phyloP scores from a whole-genome alignment of 2,888 invertebrate species.

The Drosophila bunnanda region DNA sequence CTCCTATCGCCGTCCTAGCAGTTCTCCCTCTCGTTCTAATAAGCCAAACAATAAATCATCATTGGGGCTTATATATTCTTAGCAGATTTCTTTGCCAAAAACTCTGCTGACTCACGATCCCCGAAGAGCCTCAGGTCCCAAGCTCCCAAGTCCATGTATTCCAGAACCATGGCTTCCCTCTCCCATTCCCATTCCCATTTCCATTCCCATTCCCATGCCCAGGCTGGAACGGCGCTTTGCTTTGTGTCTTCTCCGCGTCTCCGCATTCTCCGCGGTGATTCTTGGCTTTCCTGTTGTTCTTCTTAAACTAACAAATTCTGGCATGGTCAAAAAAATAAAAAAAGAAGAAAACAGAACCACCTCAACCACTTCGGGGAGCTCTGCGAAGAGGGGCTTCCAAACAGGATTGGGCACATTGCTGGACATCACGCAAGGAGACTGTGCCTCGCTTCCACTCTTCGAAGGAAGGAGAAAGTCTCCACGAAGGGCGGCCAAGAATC shows the following conservation, averaged over 20 bases:
- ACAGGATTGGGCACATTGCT: constrained; percentile 79
- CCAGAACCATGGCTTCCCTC: constrained; percentile 51
- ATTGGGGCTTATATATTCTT: constrained; percentile 66
- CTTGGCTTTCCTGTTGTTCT: constrained; percentile 38
- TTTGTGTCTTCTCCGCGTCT: constrained; percentile 52
- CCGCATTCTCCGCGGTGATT: constrained; percentile 12
- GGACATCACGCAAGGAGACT: constrained; percentile 76
- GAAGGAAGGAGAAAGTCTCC: constrained; percentile 70
- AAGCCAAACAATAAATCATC: constrained; percentile 77
- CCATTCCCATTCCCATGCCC: constrained; percentile 40
- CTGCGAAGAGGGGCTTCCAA: constrained; percentile 30
- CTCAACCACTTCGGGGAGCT: constrained; percentile 6
- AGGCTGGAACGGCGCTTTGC: constrained; percentile 72
- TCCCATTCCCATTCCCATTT: constrained; percentile 34
- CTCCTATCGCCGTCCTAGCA: constrained; percentile 30
- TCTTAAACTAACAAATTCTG: constrained; percentile 76
- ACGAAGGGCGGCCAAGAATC: constrained; percentile 45
- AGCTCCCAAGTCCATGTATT: constrained; percentile 47
- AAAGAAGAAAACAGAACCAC: constrained; percentile 16
- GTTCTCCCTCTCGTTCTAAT: constrained; percentile 64
- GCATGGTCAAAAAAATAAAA: constrained; percentile 53
- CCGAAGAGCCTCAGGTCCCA: constrained; percentile 44
- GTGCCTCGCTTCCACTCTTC: constrained; percentile 51
- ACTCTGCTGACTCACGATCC: constrained; percentile 75
- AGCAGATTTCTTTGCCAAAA: constrained; percentile 63